phyloP scores from a whole-genome alignment of 2,888 invertebrate genomes.

The Drosophila barbarae region DNA sequence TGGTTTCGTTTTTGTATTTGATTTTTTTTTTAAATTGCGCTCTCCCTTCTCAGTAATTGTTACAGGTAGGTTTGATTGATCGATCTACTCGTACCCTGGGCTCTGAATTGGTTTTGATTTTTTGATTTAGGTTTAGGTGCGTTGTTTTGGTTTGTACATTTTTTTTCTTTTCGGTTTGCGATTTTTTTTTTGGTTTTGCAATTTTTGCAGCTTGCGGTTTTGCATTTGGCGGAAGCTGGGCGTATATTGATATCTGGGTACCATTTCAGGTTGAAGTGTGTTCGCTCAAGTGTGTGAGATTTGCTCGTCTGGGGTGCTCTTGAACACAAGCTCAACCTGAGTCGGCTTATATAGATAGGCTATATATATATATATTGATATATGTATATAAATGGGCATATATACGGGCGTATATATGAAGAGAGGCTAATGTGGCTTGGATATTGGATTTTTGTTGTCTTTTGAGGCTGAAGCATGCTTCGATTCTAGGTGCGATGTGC shows the following conservation, averaged over 20 bases:
- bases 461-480: conserved; percentile 66
- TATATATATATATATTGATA: conserved; percentile 9
- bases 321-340: conserved; percentile 71
- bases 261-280: conserved; percentile 75
- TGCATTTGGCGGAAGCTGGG: conserved; percentile 75
- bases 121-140: conserved; percentile 34
- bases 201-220: conserved; percentile 39
- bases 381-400: conserved; percentile 20
- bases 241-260: conserved; percentile 79
- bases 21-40: conserved; percentile 45
- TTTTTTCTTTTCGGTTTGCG: conserved; percentile 33
- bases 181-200: conserved; percentile 10
- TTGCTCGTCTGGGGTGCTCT: conserved; percentile 39
- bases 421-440: conserved; percentile 54
- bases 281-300: conserved; percentile 52
- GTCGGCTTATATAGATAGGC: conserved; percentile 51
- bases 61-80: conserved; percentile 29
- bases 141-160: conserved; percentile 44
- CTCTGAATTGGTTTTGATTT: conserved; percentile 35
- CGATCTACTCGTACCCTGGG: conserved; percentile 63
- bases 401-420: conserved; percentile 47
- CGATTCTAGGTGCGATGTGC: conserved; percentile 52
- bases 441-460: conserved; percentile 36
- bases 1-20: conserved; percentile 43
- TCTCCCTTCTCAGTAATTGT: conserved; percentile 39